phyloP scores from a whole-genome alignment of 2,797 vertebrate genomes.

The Premnoplex brunnescens region DNA sequence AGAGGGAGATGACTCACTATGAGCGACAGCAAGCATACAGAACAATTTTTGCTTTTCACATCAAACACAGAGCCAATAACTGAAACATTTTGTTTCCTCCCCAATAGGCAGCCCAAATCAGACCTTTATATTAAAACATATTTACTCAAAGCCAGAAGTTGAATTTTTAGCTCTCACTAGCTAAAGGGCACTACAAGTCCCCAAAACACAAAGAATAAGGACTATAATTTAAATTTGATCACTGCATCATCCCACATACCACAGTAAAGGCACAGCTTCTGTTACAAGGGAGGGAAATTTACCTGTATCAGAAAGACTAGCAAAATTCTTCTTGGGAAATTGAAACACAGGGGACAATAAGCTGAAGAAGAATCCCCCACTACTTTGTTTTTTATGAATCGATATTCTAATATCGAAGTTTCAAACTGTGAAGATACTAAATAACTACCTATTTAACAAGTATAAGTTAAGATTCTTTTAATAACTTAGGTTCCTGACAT shows the following conservation, averaged over 20 bases:
- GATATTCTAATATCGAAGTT: neutral
- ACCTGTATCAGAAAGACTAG: neutral
- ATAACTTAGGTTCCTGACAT: neutral
- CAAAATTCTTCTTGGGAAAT: neutral
- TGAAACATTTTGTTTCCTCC: neutral
- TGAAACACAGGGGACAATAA: neutral
- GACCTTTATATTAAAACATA: neutral
- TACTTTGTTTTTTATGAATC: neutral
- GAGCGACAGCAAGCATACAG: accelerated
- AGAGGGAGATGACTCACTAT: neutral
- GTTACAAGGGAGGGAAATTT: neutral
- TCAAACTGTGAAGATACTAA: neutral
- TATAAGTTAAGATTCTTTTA: neutral
- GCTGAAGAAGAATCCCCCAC: neutral
- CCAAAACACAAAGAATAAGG: neutral
- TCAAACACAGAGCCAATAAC: neutral
- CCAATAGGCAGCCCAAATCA: neutral
- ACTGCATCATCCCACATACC: neutral
- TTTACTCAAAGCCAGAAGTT: neutral
- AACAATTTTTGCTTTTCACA: neutral
- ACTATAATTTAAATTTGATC: neutral
- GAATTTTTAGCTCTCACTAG: neutral
- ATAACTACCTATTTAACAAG: neutral
- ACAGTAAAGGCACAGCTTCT: neutral
- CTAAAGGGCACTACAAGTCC: neutral